Conservation (phyloP, 2,797 vertebrate genomes). For the Mus minutoides region DNA sequence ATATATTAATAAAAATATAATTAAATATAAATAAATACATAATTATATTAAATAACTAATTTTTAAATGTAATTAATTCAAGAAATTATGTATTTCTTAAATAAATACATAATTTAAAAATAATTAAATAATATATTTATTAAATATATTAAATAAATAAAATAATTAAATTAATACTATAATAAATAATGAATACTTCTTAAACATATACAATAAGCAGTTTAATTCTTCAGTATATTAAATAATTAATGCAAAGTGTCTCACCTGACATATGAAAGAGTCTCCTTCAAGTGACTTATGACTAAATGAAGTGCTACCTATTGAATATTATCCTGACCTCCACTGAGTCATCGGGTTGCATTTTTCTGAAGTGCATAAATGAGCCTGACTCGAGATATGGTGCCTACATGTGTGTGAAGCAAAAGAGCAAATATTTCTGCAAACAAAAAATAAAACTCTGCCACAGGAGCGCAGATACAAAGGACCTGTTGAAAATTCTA, state of each 20-base stretch:
- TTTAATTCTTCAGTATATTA: conserved; percentile 58
- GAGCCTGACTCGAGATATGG: not conserved
- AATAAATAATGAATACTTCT: not conserved
- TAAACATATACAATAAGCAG: conserved; percentile 49
- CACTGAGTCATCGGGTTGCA: not conserved
- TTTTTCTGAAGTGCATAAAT: conserved; percentile 30
- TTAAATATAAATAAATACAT: not conserved
- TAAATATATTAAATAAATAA: not conserved
- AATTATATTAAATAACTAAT: not conserved
- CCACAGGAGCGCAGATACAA: not conserved
- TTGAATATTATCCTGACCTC: conserved; percentile 4
- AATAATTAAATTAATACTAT: not conserved
- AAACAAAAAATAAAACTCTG: not conserved
- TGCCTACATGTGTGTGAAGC: not conserved
- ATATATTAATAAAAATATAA: not conserved
- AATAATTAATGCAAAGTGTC: conserved; percentile 39
- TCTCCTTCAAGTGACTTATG: conserved; percentile 55
- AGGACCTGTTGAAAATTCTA: not conserved
- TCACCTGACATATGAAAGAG: conserved; percentile 25
- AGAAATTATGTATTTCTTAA: not conserved
- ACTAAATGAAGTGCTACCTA: conserved; percentile 7
- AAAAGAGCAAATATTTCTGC: not conserved
- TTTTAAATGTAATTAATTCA: not conserved
- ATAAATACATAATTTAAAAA: not conserved
- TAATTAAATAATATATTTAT: not conserved